These are phyloP conservation scores for Perca schrenkii DNA, from an alignment of 2,113 vertebrate genomes.

Conservation along the genomic window DNA sequence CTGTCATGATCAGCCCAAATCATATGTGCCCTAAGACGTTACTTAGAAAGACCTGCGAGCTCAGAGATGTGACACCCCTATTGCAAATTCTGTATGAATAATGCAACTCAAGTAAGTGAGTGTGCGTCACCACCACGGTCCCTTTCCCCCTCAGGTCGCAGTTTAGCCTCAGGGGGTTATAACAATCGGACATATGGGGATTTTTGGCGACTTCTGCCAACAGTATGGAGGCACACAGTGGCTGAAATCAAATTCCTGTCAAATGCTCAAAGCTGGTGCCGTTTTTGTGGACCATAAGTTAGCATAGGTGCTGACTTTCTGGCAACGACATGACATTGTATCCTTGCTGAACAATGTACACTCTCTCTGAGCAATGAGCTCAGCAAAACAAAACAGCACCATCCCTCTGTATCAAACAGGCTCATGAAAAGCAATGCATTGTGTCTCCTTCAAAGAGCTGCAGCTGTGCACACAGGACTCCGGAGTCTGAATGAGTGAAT, in stretches of 20 bases:
- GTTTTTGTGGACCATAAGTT: neutral
- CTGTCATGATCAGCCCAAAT: neutral
- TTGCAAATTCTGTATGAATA: neutral
- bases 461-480: conserved; percentile 10
- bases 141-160: neutral
- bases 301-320: neutral
- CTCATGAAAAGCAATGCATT: conserved; percentile 24
- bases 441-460: conserved; percentile 19
- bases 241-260: neutral
- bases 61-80: neutral
- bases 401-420: neutral
- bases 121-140: neutral
- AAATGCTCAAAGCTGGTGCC: neutral
- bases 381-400: conserved; percentile 1
- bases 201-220: neutral
- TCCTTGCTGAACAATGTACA: neutral
- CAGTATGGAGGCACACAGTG: neutral
- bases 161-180: neutral
- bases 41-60: neutral
- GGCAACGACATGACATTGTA: neutral
- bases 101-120: neutral
- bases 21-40: neutral
- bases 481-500: conserved; percentile 10
- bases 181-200: neutral
- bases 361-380: conserved; percentile 7